These are phyloP conservation scores for Heliopora coerulea DNA, from an alignment of 92 coral and sea anemone genomes.

Conservation along the genomic window DNA sequence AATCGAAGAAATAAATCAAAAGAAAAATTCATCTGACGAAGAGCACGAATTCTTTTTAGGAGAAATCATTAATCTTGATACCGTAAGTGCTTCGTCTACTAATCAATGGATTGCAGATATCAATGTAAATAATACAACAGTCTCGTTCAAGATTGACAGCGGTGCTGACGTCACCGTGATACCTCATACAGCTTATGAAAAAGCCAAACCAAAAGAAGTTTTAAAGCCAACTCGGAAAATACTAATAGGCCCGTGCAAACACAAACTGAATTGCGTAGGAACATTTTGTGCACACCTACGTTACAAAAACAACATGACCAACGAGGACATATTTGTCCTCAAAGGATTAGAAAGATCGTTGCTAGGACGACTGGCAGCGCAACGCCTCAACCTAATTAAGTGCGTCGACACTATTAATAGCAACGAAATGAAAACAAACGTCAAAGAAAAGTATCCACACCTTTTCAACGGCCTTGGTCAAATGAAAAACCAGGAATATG, in stretches of 20 bases:
- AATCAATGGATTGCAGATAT: constrained; percentile 30
- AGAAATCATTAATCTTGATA: neutral
- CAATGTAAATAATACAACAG: constrained; percentile 1
- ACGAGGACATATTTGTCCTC: constrained; percentile 8
- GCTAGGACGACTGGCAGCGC: constrained; percentile 43
- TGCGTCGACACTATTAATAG: constrained; percentile 18
- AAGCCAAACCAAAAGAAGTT: constrained; percentile 29
- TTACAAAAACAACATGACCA: constrained; percentile 7
- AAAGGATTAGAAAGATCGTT: constrained; percentile 54
- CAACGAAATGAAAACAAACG: neutral
- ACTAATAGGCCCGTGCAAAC: constrained; percentile 48
- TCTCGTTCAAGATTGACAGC: constrained; percentile 47
- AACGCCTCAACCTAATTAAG: constrained; percentile 37
- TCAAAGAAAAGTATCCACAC: constrained; percentile 37
- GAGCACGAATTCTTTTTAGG: neutral
- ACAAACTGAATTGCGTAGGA: constrained; percentile 46
- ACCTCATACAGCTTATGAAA: constrained; percentile 41
- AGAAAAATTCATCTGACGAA: constrained; percentile 6
- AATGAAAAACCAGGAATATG: constrained; percentile 35
- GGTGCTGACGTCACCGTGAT: constrained; percentile 58
- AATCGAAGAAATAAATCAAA: neutral
- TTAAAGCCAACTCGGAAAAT: constrained; percentile 22
- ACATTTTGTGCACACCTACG: constrained; percentile 25
- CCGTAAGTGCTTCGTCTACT: neutral
- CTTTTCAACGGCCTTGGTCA: constrained; percentile 52